These are phyloP conservation scores for Bombus pascuorum DNA, from an alignment of 1,140 invertebrate genomes.

Conservation along the genomic window DNA sequence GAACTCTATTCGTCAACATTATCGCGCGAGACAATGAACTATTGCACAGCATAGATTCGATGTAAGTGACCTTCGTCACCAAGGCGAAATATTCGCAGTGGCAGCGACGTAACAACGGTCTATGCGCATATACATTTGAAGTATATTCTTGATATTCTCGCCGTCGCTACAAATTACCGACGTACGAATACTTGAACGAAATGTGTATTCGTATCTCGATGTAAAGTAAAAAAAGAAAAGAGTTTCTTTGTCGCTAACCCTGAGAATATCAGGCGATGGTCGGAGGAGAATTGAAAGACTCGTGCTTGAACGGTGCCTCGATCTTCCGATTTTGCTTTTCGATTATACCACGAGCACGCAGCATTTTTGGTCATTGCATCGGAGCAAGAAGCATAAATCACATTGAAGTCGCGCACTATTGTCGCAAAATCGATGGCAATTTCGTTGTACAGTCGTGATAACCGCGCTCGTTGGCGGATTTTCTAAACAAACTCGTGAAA, in stretches of 20 bases:
- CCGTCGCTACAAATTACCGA: neutral
- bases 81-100: neutral
- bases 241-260: neutral
- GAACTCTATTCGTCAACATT: neutral
- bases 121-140: neutral
- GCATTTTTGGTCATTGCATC: neutral
- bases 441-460: conserved; percentile 30
- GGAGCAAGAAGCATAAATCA: neutral
- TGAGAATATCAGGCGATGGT: neutral
- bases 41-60: neutral
- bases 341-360: neutral
- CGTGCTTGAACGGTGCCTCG: neutral
- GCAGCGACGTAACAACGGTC: neutral
- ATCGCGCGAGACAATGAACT: neutral
- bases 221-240: no score
- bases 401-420: neutral
- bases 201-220: no score
- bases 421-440: conserved; percentile 35
- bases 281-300: neutral
- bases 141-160: neutral
- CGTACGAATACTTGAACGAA: neutral
- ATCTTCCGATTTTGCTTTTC: neutral
- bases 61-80: neutral
- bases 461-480: neutral
- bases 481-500: neutral